Evolutionary conservation across 2,797 vertebrate species (phyloP).

Genomic region (Coccyzus lansbergi): DNA sequence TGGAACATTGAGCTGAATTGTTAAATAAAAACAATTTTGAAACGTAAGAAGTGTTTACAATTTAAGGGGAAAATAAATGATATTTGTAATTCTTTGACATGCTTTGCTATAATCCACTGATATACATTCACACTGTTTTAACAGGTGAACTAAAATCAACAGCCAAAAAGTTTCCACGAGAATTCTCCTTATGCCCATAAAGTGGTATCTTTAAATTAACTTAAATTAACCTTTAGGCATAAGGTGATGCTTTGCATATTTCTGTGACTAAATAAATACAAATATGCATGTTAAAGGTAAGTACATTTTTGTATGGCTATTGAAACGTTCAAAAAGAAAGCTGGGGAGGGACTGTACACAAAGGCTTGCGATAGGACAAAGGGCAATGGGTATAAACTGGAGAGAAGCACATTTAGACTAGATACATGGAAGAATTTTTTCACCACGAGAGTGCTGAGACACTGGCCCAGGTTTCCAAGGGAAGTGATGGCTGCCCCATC

Average conservation of each 20-base stretch:
- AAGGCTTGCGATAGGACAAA: too few relatives aligned
- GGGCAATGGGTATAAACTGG: too few relatives aligned
- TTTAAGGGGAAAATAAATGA: background rate
- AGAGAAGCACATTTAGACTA: too few relatives aligned
- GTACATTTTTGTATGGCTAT: background rate
- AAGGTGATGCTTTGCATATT: background rate
- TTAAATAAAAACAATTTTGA: background rate
- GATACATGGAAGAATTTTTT: too few relatives aligned
- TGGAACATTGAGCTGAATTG: background rate
- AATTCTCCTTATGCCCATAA: background rate
- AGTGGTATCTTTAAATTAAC: too few relatives aligned
- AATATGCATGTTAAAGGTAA: fast-evolving
- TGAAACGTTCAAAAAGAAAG: background rate
- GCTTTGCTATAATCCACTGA: background rate
- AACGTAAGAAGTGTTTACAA: background rate
- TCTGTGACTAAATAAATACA: background rate
- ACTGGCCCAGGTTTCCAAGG: too few relatives aligned
- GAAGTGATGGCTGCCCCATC: too few relatives aligned
- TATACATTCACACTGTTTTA: background rate
- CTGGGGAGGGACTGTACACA: too few relatives aligned
- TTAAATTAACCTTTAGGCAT: background rate
- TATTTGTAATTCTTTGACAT: background rate
- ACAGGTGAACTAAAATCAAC: background rate
- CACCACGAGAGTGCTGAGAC: too few relatives aligned
- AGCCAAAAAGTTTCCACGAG: background rate